Percentiles rank a stretch among this genome's conserved stretches.
These are phyloP conservation scores for Montipora capricornis DNA, from an alignment of 64 coral and sea anemone species.

Conservation along the genomic window DNA sequence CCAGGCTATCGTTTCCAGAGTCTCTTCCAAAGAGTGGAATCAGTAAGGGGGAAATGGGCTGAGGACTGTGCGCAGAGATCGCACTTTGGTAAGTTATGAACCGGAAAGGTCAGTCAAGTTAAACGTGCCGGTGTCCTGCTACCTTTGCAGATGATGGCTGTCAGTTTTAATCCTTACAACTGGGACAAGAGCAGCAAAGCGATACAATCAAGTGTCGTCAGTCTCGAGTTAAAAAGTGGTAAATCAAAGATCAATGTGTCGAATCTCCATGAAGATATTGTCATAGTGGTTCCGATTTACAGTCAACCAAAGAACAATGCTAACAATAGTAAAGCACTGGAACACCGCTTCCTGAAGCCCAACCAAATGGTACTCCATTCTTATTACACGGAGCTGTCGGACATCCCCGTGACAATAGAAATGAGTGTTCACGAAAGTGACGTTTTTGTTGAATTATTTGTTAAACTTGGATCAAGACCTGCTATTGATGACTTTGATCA, in stretches of 20 bases:
- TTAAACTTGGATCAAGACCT: conserved; percentile 65
- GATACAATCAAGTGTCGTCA: conserved; percentile 30
- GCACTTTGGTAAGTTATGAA: too few relatives aligned
- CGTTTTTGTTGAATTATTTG: conserved; percentile 35
- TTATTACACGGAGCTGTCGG: not conserved
- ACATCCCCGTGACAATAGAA: not conserved
- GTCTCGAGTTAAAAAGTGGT: conserved; percentile 8
- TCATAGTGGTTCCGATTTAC: conserved; percentile 42
- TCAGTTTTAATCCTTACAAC: conserved; percentile 17
- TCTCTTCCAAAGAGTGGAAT: too few relatives aligned
- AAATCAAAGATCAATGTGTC: conserved; percentile 17
- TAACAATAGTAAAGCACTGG: not conserved
- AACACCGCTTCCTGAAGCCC: conserved; percentile 15
- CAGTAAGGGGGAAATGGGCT: too few relatives aligned
- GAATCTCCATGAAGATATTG: conserved; percentile 37
- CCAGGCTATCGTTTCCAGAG: too few relatives aligned
- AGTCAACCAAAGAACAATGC: not conserved
- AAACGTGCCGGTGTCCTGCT: not conserved
- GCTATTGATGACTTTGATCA: conserved; percentile 53
- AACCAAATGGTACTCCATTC: not conserved
- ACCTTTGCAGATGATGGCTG: conserved; percentile 20
- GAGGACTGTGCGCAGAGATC: too few relatives aligned
- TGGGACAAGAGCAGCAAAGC: conserved; percentile 42
- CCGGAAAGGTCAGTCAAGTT: not conserved
- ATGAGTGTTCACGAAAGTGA: not conserved